Percentiles rank a stretch among this genome's conserved stretches.
phyloP scores from a whole-genome alignment of 2,888 invertebrate species.

The Cheilosia vernalis region DNA sequence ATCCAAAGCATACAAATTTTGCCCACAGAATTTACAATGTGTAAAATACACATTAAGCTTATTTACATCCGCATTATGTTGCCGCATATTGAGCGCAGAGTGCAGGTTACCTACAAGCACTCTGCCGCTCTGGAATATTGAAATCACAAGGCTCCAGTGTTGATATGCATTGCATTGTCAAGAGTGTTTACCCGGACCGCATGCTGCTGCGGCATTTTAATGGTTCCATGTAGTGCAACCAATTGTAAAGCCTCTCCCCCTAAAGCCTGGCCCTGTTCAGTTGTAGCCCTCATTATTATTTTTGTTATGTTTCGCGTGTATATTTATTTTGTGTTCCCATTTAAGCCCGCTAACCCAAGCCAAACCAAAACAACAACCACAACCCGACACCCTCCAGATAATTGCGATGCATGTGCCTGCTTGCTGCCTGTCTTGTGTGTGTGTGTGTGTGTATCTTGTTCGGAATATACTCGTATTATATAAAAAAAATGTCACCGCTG shows the following conservation, averaged over 20 bases:
- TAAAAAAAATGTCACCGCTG: slow-evolving; percentile 17
- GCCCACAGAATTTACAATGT: slow-evolving; percentile 68
- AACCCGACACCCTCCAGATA: slow-evolving; percentile 61
- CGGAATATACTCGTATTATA: slow-evolving; percentile 14
- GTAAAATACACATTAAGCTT: slow-evolving; percentile 71
- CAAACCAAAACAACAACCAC: slow-evolving; percentile 60
- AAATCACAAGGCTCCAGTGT: slow-evolving; percentile 38
- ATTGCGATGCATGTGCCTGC: slow-evolving; percentile 71
- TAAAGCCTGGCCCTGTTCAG: not conserved
- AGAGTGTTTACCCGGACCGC: slow-evolving; percentile 41
- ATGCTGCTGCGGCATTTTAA: slow-evolving; percentile 61
- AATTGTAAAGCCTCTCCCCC: slow-evolving; percentile 28
- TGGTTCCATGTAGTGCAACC: slow-evolving; percentile 59
- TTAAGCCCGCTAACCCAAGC: slow-evolving; percentile 9
- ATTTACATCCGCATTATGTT: slow-evolving; percentile 71
- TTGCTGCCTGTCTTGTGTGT: slow-evolving; percentile 68
- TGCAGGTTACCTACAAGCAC: not conserved
- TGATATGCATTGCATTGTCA: slow-evolving; percentile 50
- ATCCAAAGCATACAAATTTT: slow-evolving; percentile 68
- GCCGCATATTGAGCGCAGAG: slow-evolving; percentile 64
- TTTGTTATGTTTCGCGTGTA: slow-evolving; percentile 24
- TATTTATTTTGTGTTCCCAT: slow-evolving; percentile 60
- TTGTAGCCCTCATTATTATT: slow-evolving; percentile 33
- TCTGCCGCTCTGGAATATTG: slow-evolving; percentile 34
- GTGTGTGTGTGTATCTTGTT: slow-evolving; percentile 44